Percentiles rank a stretch among this genome's conserved stretches.
phyloP scores from a whole-genome alignment of 2,113 vertebrate genomes.

The Leptobrachium leishanense region DNA sequence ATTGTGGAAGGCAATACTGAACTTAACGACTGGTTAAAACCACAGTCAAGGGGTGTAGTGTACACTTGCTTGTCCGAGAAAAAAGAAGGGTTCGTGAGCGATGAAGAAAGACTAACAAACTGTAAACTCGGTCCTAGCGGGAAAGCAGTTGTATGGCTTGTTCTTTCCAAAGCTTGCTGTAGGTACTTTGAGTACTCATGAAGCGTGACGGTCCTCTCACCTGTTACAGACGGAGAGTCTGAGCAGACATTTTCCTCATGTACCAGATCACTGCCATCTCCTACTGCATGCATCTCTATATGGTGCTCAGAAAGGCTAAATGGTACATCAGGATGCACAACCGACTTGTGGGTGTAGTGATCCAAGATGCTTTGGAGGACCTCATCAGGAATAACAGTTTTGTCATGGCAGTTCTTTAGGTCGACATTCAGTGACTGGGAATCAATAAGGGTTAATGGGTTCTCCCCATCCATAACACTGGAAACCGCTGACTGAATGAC shows the following conservation, averaged over 20 bases:
- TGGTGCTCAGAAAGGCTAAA: slow-evolving; percentile 91
- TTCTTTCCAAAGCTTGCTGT: slow-evolving; percentile 96
- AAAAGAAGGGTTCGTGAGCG: slow-evolving; percentile 85
- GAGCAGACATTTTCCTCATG: slow-evolving; percentile 78
- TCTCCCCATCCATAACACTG: slow-evolving; percentile 84
- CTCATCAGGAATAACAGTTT: slow-evolving; percentile 97
- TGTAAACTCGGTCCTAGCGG: slow-evolving; percentile 86
- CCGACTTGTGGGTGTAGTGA: slow-evolving; percentile 93
- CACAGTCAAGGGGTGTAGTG: slow-evolving; percentile 89
- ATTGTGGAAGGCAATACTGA: slow-evolving; percentile 90
- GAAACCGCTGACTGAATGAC: slow-evolving; percentile 90
- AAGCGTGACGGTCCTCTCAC: slow-evolving; percentile 89
- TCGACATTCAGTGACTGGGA: slow-evolving; percentile 82
- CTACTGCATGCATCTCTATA: slow-evolving; percentile 87
- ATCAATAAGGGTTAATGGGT: slow-evolving; percentile 90
- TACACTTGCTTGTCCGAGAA: slow-evolving; percentile 95
- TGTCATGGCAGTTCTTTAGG: slow-evolving; percentile 90
- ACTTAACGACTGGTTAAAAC: slow-evolving; percentile 87
- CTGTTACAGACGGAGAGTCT: slow-evolving; percentile 78
- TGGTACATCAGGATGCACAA: slow-evolving; percentile 90
- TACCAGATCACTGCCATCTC: slow-evolving; percentile 84
- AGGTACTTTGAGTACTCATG: slow-evolving; percentile 98
- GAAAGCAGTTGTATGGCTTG: slow-evolving; percentile 90
- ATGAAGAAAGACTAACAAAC: slow-evolving; percentile 88
- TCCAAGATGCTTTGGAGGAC: slow-evolving; percentile 96